Percentiles rank a stretch among this genome's conserved stretches.
Conservation (phyloP, 1,140 invertebrate species). For the Drosophila pruinosa region DNA sequence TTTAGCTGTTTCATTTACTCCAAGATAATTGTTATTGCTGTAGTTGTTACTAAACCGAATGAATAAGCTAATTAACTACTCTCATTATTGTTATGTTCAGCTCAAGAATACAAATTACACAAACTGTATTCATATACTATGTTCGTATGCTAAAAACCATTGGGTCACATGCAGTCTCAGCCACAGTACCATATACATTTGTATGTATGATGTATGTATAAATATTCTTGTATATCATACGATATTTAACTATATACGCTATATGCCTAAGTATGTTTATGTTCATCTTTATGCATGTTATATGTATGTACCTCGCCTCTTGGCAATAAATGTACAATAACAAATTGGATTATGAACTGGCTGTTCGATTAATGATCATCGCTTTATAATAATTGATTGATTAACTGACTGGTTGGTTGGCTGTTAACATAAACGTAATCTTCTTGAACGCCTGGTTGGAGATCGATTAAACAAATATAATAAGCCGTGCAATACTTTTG, state of each 20-base stretch:
- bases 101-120: conserved; percentile 59
- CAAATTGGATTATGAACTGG: conserved; percentile 45
- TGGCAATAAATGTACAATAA: conserved; percentile 67
- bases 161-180: conserved; percentile 24
- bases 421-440: conserved; percentile 12
- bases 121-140: conserved; percentile 36
- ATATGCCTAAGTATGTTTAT: conserved; percentile 17
- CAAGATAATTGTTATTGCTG: conserved; percentile 24
- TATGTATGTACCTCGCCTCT: conserved; percentile 19
- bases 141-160: conserved; percentile 47
- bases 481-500: conserved; percentile 20
- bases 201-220: background rate
- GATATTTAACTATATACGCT: conserved; percentile 14
- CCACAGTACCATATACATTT: conserved; percentile 24
- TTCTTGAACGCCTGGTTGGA: conserved; percentile 15
- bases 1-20: conserved; percentile 17
- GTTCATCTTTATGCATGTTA: conserved; percentile 13
- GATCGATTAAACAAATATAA: conserved; percentile 35
- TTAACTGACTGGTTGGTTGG: conserved; percentile 16
- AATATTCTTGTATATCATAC: conserved; percentile 8
- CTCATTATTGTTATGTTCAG: conserved; percentile 79
- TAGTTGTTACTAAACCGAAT: conserved; percentile 46
- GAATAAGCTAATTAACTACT: conserved; percentile 65
- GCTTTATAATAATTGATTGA: conserved; percentile 5
- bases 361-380: background rate